Evolutionary conservation across 1,140 invertebrate species (phyloP).

Genomic region (Bilobella aurantiaca): DNA sequence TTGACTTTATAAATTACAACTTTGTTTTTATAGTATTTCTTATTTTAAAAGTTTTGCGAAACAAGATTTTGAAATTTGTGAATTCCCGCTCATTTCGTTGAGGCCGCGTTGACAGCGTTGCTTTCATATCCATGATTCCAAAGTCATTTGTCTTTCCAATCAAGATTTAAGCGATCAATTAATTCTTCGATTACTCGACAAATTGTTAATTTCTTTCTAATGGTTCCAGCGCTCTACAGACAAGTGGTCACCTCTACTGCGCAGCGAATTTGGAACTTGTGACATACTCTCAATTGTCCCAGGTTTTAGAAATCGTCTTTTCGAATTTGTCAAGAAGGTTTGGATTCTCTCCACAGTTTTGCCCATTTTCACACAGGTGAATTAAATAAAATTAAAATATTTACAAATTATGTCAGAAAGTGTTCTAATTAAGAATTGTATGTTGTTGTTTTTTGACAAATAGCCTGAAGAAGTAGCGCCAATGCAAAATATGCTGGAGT

Average conservation of each 20-base stretch:
- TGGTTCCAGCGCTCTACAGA: constrained; percentile 1
- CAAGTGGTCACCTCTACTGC: not conserved
- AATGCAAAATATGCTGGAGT: not conserved
- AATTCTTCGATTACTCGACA: too few relatives aligned
- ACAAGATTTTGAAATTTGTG: not conserved
- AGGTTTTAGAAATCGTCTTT: constrained; percentile 20
- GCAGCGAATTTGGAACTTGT: not conserved
- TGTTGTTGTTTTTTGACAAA: not conserved
- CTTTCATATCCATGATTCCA: constrained; percentile 6
- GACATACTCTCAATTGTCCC: not conserved
- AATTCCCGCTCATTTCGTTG: not conserved
- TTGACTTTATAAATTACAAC: not conserved
- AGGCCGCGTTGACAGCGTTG: not conserved
- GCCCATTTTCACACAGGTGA: not conserved
- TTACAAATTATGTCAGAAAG: not conserved
- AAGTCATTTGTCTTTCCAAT: constrained; percentile 13
- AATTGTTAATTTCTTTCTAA: too few relatives aligned
- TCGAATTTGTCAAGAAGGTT: constrained; percentile 16
- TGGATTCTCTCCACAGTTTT: not conserved
- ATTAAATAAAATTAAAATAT: not conserved
- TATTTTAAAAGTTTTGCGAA: too few relatives aligned
- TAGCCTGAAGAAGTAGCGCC: not conserved
- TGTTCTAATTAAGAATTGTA: not conserved
- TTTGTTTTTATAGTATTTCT: too few relatives aligned
- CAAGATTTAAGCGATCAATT: not conserved